Evolutionary conservation across 2,113 vertebrate species (phyloP).

Genomic region (Semicossyphus pulcher): DNA sequence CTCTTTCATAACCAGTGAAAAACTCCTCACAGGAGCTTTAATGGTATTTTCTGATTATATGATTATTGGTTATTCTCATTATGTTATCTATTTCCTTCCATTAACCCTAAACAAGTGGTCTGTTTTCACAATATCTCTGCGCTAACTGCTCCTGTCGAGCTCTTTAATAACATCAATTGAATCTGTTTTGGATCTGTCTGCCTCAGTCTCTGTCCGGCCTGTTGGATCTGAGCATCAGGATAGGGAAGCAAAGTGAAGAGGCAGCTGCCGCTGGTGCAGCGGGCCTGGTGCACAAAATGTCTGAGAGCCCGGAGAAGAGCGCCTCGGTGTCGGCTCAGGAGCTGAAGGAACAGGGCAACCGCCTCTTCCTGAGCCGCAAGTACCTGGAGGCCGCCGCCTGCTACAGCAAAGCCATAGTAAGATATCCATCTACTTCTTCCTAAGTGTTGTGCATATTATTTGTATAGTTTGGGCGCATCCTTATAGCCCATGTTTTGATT

Average conservation of each 20-base stretch:
- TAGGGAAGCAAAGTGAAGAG: slow-evolving; percentile 74
- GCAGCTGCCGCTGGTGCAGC: slow-evolving; percentile 69
- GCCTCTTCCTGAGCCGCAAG: slow-evolving; percentile 92
- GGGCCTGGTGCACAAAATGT: slow-evolving; percentile 76
- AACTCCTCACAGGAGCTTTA: too few relatives aligned
- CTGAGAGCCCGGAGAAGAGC: slow-evolving; percentile 90
- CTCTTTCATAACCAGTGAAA: too few relatives aligned
- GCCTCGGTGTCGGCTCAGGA: slow-evolving; percentile 88
- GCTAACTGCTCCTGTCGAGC: background rate
- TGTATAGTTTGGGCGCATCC: too few relatives aligned
- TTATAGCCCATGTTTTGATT: background rate
- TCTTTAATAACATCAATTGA: background rate
- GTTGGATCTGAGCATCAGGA: slow-evolving; percentile 44
- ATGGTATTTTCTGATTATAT: too few relatives aligned
- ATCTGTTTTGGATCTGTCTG: background rate
- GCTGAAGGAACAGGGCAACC: slow-evolving; percentile 94
- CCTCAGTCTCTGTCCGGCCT: background rate
- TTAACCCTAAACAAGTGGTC: too few relatives aligned
- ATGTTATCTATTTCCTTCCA: too few relatives aligned
- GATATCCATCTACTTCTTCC: slow-evolving; percentile 11
- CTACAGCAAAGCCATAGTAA: slow-evolving; percentile 93
- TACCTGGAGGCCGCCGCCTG: slow-evolving; percentile 92
- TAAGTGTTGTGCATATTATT: background rate
- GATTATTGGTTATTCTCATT: too few relatives aligned
- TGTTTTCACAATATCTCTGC: too few relatives aligned